Evolutionary conservation across 2,888 invertebrate species (phyloP), one percentile per base, ranked within the genome.

Genomic region (Rapana venosa): DNA sequence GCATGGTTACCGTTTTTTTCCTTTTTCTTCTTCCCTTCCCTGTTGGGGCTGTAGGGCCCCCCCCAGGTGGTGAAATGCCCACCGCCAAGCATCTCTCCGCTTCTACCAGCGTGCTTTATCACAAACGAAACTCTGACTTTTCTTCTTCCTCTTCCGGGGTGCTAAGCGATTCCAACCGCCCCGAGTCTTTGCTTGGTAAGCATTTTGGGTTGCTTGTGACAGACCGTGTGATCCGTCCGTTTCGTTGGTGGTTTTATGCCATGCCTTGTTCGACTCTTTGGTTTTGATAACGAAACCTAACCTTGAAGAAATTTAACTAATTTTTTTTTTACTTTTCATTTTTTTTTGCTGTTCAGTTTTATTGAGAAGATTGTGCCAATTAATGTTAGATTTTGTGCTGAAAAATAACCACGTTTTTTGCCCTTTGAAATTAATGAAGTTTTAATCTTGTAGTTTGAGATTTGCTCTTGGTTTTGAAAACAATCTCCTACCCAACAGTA

Each of bases 101-200:
- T 92, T 95, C 95, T 85, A 95, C 93, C 85, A 94, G 94, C 89
- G 94, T 93, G 86, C 92, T 95, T 88, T 95, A 94, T 93, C 93
- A 93, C 91, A 94, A 94, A 93, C 92, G 94, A 92, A 94, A 92
- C 90, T 91, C 93, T n/a, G 94, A 95, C 87, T 93, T 94, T 90
- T 93, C 94, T n/a, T 94, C 94, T 13, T 93, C 94, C 30, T 94
- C 94, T 13, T 91, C 93, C 85, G 94, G 93, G 84, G 92, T 92
- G 90, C 93, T 94, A 74, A 92, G 90, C 90, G 92, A 91, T 87
- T 91, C 92, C 61, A 92, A 92, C 88, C 88, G 93, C 87, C 94
- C 94, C 32, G 94, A 94, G 87, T 94, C 94, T 32, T 91, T 94
- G 90, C 93, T 94, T 92, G 95, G 95, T 95, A 95, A 95, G 95